phyloP scores from a whole-genome alignment of 2,113 vertebrate species.

The Bubo bubo region DNA sequence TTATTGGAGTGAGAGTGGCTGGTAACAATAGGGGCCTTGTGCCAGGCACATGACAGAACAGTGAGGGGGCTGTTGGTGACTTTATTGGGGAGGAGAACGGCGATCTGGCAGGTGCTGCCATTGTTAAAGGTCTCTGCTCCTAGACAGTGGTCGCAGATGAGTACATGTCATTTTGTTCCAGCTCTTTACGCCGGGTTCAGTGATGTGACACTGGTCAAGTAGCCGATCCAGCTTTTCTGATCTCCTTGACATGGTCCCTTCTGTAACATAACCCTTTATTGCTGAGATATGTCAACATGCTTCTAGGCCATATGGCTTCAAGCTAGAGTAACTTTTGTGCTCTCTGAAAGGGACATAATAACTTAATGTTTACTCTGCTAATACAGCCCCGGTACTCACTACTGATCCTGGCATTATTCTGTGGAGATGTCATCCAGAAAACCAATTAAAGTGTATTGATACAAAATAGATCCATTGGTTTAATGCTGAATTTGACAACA shows the following conservation, averaged over 20 bases:
- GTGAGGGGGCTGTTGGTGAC: slow-evolving; percentile 69
- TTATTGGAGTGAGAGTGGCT: slow-evolving; percentile 70
- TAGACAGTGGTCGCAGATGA: slow-evolving; percentile 76
- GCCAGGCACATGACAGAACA: slow-evolving; percentile 82
- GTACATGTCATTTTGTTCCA: slow-evolving; percentile 69
- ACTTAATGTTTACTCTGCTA: slow-evolving; percentile 15
- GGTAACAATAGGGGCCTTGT: slow-evolving; percentile 86
- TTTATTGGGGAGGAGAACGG: slow-evolving; percentile 69
- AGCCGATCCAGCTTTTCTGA: slow-evolving; percentile 56
- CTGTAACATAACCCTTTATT: slow-evolving; percentile 52
- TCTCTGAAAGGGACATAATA: slow-evolving; percentile 6
- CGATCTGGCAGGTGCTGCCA: slow-evolving; percentile 86
- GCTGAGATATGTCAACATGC: slow-evolving; percentile 54
- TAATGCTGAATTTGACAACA: background rate
- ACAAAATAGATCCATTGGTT: background rate
- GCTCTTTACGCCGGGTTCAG: slow-evolving; percentile 44
- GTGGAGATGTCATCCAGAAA: slow-evolving; percentile 23
- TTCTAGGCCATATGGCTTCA: slow-evolving; percentile 54
- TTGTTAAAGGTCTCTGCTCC: slow-evolving; percentile 79
- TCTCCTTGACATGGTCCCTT: slow-evolving; percentile 38
- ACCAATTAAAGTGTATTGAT: background rate
- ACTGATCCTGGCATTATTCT: background rate
- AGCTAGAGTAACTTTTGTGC: slow-evolving; percentile 47
- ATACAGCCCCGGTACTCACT: background rate
- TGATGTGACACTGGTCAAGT: slow-evolving; percentile 69